Percentiles rank a stretch among this genome's conserved stretches.
These are phyloP conservation scores for Donacobius atricapilla DNA, from an alignment of 2,113 vertebrate species.

Conservation along the genomic window DNA sequence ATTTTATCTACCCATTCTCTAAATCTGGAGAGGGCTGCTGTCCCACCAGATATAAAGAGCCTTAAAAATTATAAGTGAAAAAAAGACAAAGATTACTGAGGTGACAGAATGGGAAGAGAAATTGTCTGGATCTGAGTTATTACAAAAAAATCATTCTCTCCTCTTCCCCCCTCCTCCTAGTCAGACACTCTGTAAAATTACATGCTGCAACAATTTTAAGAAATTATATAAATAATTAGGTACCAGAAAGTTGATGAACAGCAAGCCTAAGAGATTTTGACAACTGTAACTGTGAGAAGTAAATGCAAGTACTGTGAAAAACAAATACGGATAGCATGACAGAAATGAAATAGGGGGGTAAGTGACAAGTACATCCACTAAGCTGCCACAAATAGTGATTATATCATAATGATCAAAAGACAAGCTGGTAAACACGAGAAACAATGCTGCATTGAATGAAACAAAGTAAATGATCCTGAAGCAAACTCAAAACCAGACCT, in stretches of 20 bases:
- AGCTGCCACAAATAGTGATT: not conserved
- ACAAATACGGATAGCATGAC: not conserved
- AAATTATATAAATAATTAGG: not conserved
- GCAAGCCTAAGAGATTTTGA: not conserved
- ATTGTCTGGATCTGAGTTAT: not conserved
- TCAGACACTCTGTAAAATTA: not conserved
- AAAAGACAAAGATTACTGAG: not conserved
- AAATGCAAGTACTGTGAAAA: constrained; percentile 13
- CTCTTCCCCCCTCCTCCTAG: too few relatives aligned
- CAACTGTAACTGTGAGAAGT: constrained; percentile 7
- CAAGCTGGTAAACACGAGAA: not conserved
- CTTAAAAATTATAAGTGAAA: not conserved
- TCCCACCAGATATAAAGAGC: not conserved
- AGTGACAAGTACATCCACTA: constrained; percentile 40
- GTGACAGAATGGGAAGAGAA: not conserved
- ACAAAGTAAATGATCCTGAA: not conserved
- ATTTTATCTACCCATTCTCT: not conserved
- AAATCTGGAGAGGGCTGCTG: not conserved
- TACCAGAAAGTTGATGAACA: not conserved
- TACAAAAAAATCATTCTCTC: rapidly evolving
- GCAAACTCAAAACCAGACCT: not conserved
- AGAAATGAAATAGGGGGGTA: constrained; percentile 13
- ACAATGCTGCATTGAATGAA: not conserved
- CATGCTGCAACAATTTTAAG: not conserved
- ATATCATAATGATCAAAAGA: constrained; percentile 40